A percentile compares a stretch with the other conserved stretches of the same genome.
Evolutionary conservation across 2,113 vertebrate species (phyloP).

Genomic region (Butorides virescens): DNA sequence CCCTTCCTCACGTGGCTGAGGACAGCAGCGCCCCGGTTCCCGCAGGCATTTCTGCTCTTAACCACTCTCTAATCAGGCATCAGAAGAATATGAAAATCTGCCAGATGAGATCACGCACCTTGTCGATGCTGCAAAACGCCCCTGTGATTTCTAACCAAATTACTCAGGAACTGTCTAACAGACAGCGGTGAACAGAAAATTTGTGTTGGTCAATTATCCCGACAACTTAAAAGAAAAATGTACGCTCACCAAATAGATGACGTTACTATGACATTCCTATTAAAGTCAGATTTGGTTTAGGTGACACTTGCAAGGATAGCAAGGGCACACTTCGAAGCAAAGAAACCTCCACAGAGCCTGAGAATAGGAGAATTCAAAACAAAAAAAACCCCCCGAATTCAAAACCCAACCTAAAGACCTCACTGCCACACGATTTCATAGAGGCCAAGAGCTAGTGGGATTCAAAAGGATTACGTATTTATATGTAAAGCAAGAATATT

Average conservation of each 20-base stretch:
- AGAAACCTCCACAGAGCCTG: not conserved
- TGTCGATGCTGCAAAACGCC: not conserved
- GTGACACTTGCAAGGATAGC: not conserved
- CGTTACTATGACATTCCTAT: not conserved
- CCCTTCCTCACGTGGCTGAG: not conserved
- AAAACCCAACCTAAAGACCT: not conserved
- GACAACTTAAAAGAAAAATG: not conserved
- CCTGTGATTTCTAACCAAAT: not conserved
- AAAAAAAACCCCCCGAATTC: not conserved
- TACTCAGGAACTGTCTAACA: not conserved
- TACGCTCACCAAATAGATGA: not conserved
- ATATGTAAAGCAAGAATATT: not conserved
- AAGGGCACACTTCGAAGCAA: not conserved
- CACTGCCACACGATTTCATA: not conserved
- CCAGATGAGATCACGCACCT: not conserved
- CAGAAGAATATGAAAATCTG: not conserved
- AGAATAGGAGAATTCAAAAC: not conserved
- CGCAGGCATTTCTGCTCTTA: not conserved
- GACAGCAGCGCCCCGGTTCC: not conserved
- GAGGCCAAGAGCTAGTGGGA: not conserved
- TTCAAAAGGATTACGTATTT: not conserved
- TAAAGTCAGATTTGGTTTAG: not conserved
- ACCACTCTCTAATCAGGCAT: not conserved
- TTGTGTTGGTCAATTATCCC: not conserved
- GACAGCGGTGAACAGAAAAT: not conserved